phyloP scores from a whole-genome alignment of 2,888 invertebrate species.

The Stenotaenia linearis region DNA sequence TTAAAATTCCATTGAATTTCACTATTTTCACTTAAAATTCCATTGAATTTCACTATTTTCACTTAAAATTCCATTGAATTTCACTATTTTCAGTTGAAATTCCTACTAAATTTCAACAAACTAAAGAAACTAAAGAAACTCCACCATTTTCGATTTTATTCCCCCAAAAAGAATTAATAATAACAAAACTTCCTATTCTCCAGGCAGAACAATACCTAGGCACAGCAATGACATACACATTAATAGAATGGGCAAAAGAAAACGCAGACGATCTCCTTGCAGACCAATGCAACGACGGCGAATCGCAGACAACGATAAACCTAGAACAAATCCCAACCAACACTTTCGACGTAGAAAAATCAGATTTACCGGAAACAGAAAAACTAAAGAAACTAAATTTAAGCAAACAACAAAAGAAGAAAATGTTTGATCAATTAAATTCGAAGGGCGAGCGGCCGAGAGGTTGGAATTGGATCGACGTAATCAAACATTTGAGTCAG shows the following conservation, averaged over 20 bases:
- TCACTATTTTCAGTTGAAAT: no score
- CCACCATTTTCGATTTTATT: no score
- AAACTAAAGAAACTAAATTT: constrained; percentile 61
- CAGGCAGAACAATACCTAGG: constrained; percentile 76
- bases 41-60: no score
- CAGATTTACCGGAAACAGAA: not conserved
- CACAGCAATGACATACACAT: constrained; percentile 87
- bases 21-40: no score
- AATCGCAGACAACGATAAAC: constrained; percentile 40
- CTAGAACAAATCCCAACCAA: not conserved
- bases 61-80: no score
- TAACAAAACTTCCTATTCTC: no score
- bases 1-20: no score
- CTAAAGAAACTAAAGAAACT: no score
- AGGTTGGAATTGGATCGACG: constrained; percentile 93
- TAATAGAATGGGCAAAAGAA: constrained; percentile 87
- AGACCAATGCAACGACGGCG: constrained; percentile 60
- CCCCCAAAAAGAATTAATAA: no score
- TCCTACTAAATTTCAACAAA: no score
- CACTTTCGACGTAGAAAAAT: not conserved
- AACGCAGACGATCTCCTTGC: constrained; percentile 63
- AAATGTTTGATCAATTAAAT: constrained; percentile 79
- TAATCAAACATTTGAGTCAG: constrained; percentile 91
- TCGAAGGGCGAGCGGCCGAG: constrained; percentile 75
- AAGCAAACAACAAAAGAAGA: constrained; percentile 84